phyloP scores from a whole-genome alignment of 2,113 vertebrate genomes.

The Etheostoma cragini region DNA sequence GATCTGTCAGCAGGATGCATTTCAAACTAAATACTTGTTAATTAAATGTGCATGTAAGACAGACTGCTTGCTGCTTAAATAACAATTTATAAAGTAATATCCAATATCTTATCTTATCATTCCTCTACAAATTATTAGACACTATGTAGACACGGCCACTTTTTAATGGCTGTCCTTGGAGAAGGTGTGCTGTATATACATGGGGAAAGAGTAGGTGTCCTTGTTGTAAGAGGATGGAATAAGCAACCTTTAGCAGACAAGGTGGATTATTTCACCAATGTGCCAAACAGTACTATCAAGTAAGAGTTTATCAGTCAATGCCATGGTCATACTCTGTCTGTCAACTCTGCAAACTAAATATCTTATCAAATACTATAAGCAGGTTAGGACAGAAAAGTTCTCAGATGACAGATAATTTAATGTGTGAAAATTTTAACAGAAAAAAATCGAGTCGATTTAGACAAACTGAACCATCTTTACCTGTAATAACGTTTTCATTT shows the following conservation, averaged over 20 bases:
- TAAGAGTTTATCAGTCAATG: constrained; percentile 22
- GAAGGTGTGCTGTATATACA: neutral
- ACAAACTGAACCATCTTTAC: neutral
- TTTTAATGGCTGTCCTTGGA: constrained; percentile 15
- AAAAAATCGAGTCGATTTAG: neutral
- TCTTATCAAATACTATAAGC: neutral
- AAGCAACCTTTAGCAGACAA: constrained; percentile 11
- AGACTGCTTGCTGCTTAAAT: neutral
- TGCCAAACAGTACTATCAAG: constrained; percentile 19
- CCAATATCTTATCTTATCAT: neutral
- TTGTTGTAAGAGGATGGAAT: constrained; percentile 26
- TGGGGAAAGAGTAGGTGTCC: constrained; percentile 13
- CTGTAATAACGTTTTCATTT: neutral
- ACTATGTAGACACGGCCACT: neutral
- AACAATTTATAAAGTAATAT: too few relatives aligned
- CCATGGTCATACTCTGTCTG: neutral
- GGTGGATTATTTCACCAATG: constrained; percentile 12
- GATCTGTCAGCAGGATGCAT: neutral
- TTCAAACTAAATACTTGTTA: constrained; percentile 2
- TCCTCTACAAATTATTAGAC: neutral
- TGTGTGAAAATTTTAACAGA: neutral
- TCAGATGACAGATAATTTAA: constrained; percentile 1
- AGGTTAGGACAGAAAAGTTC: neutral
- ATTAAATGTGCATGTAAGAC: too few relatives aligned
- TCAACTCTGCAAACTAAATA: constrained; percentile 22